Base-by-base conservation (phyloP, 1,140 invertebrate species). In the Branchinecta lynchi region DNA sequence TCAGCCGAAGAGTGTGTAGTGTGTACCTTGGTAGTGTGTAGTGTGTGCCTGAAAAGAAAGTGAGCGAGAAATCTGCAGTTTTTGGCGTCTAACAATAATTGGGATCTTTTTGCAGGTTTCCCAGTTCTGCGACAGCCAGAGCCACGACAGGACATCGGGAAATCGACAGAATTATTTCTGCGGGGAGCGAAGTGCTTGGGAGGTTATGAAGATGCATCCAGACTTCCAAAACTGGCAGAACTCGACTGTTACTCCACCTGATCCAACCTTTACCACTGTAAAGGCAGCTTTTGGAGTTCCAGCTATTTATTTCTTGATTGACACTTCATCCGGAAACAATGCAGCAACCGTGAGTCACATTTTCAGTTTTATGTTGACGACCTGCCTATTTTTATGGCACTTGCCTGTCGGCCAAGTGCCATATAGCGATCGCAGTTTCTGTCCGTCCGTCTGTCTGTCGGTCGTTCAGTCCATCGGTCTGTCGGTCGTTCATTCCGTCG, bases 151-250 rank as follows among this genome's bases (percentile, higher is more conserved):
- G 43, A 44, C 66, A 44, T 65, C 69, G 43, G 17, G 44, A 5
- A 70, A 70, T 66, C 65, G 44, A 45, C 69, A 70, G 20, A 70
- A 70, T 66, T 66, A 66, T 66, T 70, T 44, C 17, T 70, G 69
- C 44, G 21, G 44, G 17, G 66, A 70, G 43, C 69, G 60, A 8
- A 70, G 69, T 32, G 44, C 44, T 21, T 44, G 65, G 43, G 45
- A 65, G 44, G 21, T 70, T 8, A 66, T 70, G 15, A 43, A 10
- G 65, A 44, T 66, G 7, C 66, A 68, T 66, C 65, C 60, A 45
- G 69, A 70, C n/a, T 66, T 66, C 10, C 20, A 0, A 43, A 32
- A 45, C 10, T 12, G 44, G 10, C 9, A 7, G n/a, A 65, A 65
- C 8, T 8, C 67, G 43, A 8, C 43, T 21, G n/a, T 7, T n/a